A percentile compares a stretch with the other conserved stretches of the same genome.
phyloP scores from a whole-genome alignment of 2,113 vertebrate genomes.

The Petrocephalus microphthalmus region DNA sequence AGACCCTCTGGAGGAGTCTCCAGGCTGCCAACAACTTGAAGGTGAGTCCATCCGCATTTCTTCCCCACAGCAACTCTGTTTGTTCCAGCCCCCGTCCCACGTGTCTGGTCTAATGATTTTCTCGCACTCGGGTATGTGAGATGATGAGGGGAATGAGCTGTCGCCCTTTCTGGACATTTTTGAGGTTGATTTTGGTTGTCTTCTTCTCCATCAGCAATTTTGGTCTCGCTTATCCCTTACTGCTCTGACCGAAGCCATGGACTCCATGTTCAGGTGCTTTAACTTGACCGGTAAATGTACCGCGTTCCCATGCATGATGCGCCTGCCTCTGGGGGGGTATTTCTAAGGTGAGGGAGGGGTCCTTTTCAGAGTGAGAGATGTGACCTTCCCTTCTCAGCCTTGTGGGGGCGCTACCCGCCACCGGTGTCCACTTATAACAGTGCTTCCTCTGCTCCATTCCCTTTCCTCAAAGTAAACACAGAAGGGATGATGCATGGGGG shows the following conservation, averaged over 20 bases:
- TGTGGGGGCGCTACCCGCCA: neutral
- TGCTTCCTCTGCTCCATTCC: neutral
- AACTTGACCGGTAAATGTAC: neutral
- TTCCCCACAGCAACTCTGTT: neutral
- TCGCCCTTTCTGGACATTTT: neutral
- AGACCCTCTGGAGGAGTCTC: conserved; percentile 48
- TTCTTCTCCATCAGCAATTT: neutral
- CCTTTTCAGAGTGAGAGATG: neutral
- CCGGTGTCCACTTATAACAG: neutral
- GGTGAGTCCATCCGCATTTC: conserved; percentile 31
- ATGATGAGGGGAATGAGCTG: neutral
- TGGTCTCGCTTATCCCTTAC: neutral
- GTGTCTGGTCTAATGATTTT: neutral
- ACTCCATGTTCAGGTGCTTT: neutral
- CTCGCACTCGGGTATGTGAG: neutral
- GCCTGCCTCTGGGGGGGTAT: neutral
- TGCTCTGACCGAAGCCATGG: neutral
- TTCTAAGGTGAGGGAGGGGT: neutral
- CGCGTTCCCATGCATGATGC: neutral
- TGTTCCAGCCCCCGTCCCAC: neutral
- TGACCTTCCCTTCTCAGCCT: neutral
- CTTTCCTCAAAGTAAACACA: neutral
- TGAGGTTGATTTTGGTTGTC: neutral
- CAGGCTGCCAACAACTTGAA: conserved; percentile 42
- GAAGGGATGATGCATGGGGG: neutral